A percentile compares a stretch with the other conserved stretches of the same genome.
These are phyloP conservation scores for Acronicta psi DNA, from an alignment of 2,888 invertebrate genomes.

Conservation along the genomic window DNA sequence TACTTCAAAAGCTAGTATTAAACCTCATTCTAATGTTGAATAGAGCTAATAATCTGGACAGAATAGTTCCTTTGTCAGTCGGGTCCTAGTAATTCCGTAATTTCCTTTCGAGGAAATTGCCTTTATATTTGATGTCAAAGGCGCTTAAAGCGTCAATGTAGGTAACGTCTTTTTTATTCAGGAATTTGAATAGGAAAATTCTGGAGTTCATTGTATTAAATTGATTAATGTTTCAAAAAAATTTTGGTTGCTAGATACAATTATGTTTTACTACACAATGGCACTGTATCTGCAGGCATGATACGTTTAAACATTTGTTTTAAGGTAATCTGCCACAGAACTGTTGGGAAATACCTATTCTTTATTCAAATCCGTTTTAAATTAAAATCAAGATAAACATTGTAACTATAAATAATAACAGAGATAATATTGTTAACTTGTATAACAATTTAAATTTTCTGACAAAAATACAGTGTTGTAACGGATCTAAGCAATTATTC, in stretches of 20 bases:
- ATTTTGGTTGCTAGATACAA: too few species aligned
- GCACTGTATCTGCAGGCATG: too few species aligned
- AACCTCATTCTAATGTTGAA: slow-evolving; percentile 51
- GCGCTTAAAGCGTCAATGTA: slow-evolving; percentile 48
- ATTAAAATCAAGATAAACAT: too few species aligned
- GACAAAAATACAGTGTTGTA: slow-evolving; percentile 2
- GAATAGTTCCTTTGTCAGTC: slow-evolving; percentile 67
- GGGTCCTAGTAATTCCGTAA: slow-evolving; percentile 71
- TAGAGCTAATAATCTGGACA: slow-evolving; percentile 57
- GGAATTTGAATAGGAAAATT: slow-evolving; percentile 17
- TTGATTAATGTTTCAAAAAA: not conserved
- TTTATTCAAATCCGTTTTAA: too few species aligned
- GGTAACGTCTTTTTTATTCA: slow-evolving; percentile 49
- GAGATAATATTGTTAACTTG: too few species aligned
- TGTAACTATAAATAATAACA: too few species aligned
- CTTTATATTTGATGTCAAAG: slow-evolving; percentile 65
- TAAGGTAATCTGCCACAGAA: too few species aligned
- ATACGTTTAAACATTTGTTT: too few species aligned
- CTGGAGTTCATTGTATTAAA: slow-evolving; percentile 17
- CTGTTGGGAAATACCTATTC: too few species aligned
- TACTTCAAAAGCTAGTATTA: slow-evolving; percentile 29
- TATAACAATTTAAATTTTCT: slow-evolving; percentile 3
- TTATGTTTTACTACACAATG: too few species aligned
- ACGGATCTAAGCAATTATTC: slow-evolving; percentile 7
- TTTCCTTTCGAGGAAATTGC: slow-evolving; percentile 82